A percentile compares a stretch with the other conserved stretches of the same genome.
phyloP scores from a whole-genome alignment of 2,888 invertebrate genomes.

The Drosophila ustulata region DNA sequence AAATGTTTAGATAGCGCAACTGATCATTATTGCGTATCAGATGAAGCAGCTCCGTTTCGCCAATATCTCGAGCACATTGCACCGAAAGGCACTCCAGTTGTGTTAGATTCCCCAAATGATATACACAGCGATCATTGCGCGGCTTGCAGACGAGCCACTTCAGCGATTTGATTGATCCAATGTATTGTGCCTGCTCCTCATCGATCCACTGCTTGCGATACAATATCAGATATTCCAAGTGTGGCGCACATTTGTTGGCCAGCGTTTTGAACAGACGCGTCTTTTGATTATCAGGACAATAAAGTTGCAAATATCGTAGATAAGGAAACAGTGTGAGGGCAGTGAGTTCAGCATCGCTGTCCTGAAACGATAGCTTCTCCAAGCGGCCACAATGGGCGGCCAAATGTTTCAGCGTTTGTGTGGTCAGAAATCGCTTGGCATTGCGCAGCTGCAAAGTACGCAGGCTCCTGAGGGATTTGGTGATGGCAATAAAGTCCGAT shows the following conservation, averaged over 20 bases:
- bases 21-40: slow-evolving; percentile 58
- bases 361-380: slow-evolving; percentile 63
- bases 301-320: slow-evolving; percentile 58
- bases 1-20: slow-evolving; percentile 62
- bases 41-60: slow-evolving; percentile 51
- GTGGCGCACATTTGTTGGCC: slow-evolving; percentile 31
- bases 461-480: slow-evolving; percentile 47
- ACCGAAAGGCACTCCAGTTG: slow-evolving; percentile 63
- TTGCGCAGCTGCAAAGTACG: slow-evolving; percentile 60
- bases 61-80: slow-evolving; percentile 64
- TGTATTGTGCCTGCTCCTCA: slow-evolving; percentile 62
- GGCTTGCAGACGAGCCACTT: slow-evolving; percentile 68
- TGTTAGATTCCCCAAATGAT: slow-evolving; percentile 42
- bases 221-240: slow-evolving; percentile 58
- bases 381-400: slow-evolving; percentile 47
- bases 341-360: slow-evolving; percentile 65
- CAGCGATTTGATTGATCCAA: slow-evolving; percentile 49
- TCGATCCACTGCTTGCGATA: slow-evolving; percentile 68
- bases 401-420: slow-evolving; percentile 54
- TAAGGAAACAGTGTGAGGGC: slow-evolving; percentile 48
- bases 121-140: slow-evolving; percentile 57
- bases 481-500: slow-evolving; percentile 56
- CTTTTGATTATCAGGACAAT: slow-evolving; percentile 62
- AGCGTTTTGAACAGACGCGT: slow-evolving; percentile 56
- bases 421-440: slow-evolving; percentile 59